A percentile compares a stretch with the other conserved stretches of the same genome.
phyloP scores from a whole-genome alignment of 2,888 invertebrate genomes.

The Arge pagana region DNA sequence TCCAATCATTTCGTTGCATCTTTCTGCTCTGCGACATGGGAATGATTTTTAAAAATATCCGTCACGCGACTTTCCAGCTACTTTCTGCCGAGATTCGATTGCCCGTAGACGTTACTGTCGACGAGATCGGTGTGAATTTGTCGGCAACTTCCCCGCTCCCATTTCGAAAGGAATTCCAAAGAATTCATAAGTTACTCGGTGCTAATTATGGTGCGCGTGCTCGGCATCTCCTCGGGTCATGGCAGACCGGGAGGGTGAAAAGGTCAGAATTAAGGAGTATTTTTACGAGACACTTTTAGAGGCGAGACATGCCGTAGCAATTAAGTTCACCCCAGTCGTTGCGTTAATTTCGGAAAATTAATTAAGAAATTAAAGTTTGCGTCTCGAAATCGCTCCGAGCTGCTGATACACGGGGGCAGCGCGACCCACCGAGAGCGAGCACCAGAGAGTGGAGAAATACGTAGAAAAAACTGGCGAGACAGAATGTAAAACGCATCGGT shows the following conservation, averaged over 20 bases:
- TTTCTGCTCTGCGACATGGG: too few relatives aligned
- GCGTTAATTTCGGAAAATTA: constrained; percentile 50
- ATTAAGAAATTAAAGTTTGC: constrained; percentile 43
- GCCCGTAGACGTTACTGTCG: too few relatives aligned
- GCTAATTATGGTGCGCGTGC: constrained; percentile 28
- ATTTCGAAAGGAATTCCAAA: background rate
- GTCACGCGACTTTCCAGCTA: too few relatives aligned
- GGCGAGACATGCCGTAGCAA: constrained; percentile 41
- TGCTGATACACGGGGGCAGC: background rate
- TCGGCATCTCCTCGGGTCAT: constrained; percentile 29
- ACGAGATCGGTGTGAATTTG: too few relatives aligned
- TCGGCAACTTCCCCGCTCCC: too few relatives aligned
- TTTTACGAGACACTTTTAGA: constrained; percentile 41
- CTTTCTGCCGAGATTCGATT: too few relatives aligned
- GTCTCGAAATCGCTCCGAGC: constrained; percentile 24
- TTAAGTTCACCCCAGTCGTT: constrained; percentile 39
- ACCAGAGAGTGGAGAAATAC: constrained; percentile 21
- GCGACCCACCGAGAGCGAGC: too few relatives aligned
- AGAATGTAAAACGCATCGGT: too few relatives aligned
- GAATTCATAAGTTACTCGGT: constrained; percentile 21
- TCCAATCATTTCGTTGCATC: too few relatives aligned
- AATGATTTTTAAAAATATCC: too few relatives aligned
- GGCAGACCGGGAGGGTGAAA: constrained; percentile 24
- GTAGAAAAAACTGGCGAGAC: background rate
- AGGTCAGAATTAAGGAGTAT: constrained; percentile 33